Percentiles rank a stretch among this genome's conserved stretches.
These are phyloP conservation scores for Leucosticte australis DNA, from an alignment of 2,113 vertebrate species.

Conservation along the genomic window DNA sequence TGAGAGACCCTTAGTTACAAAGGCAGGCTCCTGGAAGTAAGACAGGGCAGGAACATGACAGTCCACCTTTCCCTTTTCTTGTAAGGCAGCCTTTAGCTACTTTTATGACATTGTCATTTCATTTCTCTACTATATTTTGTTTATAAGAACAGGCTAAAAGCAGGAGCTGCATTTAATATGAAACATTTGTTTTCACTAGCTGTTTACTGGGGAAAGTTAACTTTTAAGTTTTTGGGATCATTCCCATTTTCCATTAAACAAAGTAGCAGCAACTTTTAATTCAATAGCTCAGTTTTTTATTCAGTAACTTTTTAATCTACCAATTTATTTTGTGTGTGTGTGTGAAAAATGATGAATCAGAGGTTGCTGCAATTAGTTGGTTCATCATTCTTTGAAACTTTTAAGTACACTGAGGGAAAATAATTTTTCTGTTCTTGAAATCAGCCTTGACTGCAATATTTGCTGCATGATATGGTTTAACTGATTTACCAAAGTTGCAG, in stretches of 20 bases:
- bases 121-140: neutral
- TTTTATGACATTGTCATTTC: neutral
- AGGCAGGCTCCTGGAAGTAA: neutral
- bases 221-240: neutral
- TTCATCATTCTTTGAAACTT: neutral
- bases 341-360: neutral
- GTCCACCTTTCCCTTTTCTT: neutral
- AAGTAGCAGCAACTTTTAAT: neutral
- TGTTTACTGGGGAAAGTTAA: neutral
- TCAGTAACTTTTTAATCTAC: neutral
- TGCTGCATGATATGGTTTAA: neutral
- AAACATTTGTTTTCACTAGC: neutral
- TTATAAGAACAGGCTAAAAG: neutral
- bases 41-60: fast-evolving
- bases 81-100: neutral
- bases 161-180: neutral
- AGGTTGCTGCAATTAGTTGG: neutral
- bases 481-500: neutral
- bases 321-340: neutral
- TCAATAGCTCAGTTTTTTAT: neutral
- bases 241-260: neutral
- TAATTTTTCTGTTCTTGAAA: neutral
- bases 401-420: neutral
- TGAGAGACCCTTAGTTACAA: neutral
- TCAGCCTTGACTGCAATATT: neutral